Percentiles rank a stretch among this genome's conserved stretches.
Conservation (phyloP, 2,113 vertebrate genomes). For the Alligator mississippiensis region DNA sequence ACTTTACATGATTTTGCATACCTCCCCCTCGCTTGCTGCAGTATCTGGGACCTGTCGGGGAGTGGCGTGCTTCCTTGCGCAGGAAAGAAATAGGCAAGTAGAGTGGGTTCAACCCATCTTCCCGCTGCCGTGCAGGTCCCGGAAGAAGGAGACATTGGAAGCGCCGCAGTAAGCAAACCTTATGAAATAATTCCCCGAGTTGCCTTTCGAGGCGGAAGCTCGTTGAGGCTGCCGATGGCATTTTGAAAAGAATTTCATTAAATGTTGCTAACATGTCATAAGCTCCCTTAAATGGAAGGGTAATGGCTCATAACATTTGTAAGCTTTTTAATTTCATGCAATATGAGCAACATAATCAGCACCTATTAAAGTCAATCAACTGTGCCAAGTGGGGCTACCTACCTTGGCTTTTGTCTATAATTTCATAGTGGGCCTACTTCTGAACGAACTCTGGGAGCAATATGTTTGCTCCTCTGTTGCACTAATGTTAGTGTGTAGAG, state of each 20-base stretch:
- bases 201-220: constrained; percentile 71
- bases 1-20: background rate
- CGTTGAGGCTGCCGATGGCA: constrained; percentile 71
- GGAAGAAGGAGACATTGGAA: background rate
- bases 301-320: constrained; percentile 86
- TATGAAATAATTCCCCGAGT: constrained; percentile 29
- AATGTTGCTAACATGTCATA: constrained; percentile 83
- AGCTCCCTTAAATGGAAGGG: constrained; percentile 83
- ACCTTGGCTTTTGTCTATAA: constrained; percentile 74
- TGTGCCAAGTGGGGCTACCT: constrained; percentile 75
- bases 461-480: background rate
- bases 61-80: accelerated
- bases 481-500: background rate
- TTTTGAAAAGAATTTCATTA: constrained; percentile 83
- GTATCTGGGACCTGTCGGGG: background rate
- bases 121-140: background rate
- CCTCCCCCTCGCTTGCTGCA: background rate
- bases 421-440: constrained; percentile 59
- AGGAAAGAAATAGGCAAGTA: background rate
- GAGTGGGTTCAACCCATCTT: background rate
- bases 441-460: constrained; percentile 25
- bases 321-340: constrained; percentile 89
- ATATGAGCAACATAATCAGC: constrained; percentile 85
- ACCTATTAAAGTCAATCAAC: constrained; percentile 82
- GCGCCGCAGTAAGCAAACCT: constrained; percentile 42